Evolutionary conservation across 2,797 vertebrate genomes (phyloP), one percentile per base, ranked within the genome.

Genomic region (Sebastes baramenuke): DNA sequence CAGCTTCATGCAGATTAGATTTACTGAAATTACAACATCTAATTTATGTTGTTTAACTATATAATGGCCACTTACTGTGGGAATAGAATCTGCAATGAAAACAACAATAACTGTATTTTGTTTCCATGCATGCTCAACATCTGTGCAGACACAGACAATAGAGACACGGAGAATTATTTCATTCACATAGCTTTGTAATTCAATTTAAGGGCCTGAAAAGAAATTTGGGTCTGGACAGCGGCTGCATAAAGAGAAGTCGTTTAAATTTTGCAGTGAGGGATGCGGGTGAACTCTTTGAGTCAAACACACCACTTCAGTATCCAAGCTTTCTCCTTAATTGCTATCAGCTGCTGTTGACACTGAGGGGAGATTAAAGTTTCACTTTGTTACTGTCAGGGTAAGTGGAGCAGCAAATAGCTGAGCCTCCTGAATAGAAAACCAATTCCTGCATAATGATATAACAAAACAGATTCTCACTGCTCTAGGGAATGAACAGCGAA

Each of bases 321-420:
- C 87, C 87, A 86, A 88, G 77, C 82, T 82, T 87, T 89, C 84
- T 94, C 85, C 87, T 82, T 90, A 88, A 95, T 94, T 94, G 91
- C 88, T 83, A 94, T 95, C 93, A 95, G 92, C 90, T 93, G 90
- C 91, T 93, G 93, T 93, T 93, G 94, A 95, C 93, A 90, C 89
- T 90, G 88, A 92, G 89, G 93, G 86, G 89, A 94, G 91, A 93
- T 93, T 92, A 92, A 93, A 95, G 92, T 95, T 95, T 95, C 92
- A 95, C 95, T 95, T 94, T 95, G 94, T 95, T 95, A 89, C 92
- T 92, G 93, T 95, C 93, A 88, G 90, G 92, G 93, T 92, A 93
- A 95, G 94, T 92, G 90, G 92, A 95, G 92, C 94, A 94, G 92
- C 92, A 95, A 95, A 95, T 94, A 93, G 94, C 92, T 86, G 87